Base-by-base conservation (phyloP, 2,888 invertebrate genomes). In the Byasa hedistus region DNA sequence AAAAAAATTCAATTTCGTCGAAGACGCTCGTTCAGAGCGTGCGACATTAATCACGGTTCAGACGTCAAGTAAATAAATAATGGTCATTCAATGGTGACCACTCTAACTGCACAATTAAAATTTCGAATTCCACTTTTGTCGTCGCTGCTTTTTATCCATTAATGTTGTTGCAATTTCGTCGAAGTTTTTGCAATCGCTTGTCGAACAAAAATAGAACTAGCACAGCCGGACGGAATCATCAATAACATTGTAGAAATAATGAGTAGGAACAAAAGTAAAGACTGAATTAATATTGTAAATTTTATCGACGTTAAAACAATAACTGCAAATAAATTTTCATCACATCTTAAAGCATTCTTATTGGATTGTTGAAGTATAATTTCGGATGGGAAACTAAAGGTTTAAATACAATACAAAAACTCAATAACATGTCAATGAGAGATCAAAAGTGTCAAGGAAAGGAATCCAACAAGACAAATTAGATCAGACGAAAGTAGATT, bases 101-200 rank as follows among this genome's bases (percentile, higher is more conserved):
- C 67, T 67, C 67, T 66, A 66, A 66, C 66, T 63, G 67, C 60
- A 67, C 67, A 67, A 83, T 82, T 84, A 83, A 84, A 83, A 82
- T 81, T 82, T 80, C 77, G 79, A 76, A 79, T 73, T 72, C 82
- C 82, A 73, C 77, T 82, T 81, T 76, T 79, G 80, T 68, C 71
- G 71, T 68, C 66, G 57, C n/a, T 60, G 66, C 79, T 82, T 82
- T 81, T 80, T 69, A 61, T 73, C 75, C 58, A 64, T 64, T 51
- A 17, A 64, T 61, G 60, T 70, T 64, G 68, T 60, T 69, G 75
- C 77, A 75, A 77, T 80, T 80, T 80, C 72, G 76, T 71, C 74
- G 70, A 52, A 64, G 73, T 79, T 80, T 81, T 85, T 84, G 73
- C 77, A 68, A 72, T 73, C 70, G 71, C 70, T 68, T 66, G 68